Evolutionary conservation across 2,888 invertebrate species (phyloP), one percentile per base, ranked within the genome.

Genomic region (Ennomos fuscantarius): DNA sequence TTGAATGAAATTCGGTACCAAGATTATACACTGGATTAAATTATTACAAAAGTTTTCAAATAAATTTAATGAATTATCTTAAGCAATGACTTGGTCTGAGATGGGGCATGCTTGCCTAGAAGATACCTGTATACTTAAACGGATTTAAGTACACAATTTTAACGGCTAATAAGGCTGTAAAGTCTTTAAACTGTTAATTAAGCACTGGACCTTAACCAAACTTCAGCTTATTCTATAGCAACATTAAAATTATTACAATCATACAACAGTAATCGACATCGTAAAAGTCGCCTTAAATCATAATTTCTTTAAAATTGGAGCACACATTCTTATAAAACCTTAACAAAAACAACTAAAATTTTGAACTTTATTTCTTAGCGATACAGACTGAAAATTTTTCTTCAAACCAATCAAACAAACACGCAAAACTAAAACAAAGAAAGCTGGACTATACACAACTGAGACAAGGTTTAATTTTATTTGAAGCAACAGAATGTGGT

Each of bases 281-380:
- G 71, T 77, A 77, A 77, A 76, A 66, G 72, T 74, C 73, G 64
- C 64, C 52, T 65, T 77, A 77, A 77, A 77, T 77, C 76, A 76
- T 72, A 74, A 77, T 75, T 68, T 72, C 73, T 44, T 52, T 59
- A 54, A 45, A 57, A 55, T 43, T 57, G 45, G 41, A 54, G 48
- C 57, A 52, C 31, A 59, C 56, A 50, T 46, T 50, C 48, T 46
- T 47, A 58, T 47, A 43, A 46, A 60, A 55, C 39, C 43, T 37
- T 15, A n/a, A 8, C 9, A 9, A 15, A 44, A 34, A 37, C 13
- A 60, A 70, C 60, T 60, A 45, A 41, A 10, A 60, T 47, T 54
- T 63, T 73, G 51, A 70, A 66, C 73, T 70, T 61, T 76, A 74
- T 62, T 44, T 46, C 63, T 34, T 60, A 15, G 69, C 55, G 63